A percentile compares a stretch with the other conserved stretches of the same genome.
Evolutionary conservation across 30 jellyfish, hydroid and myxozoan species (phyloP).

Genomic region (Hydra vulgaris): DNA sequence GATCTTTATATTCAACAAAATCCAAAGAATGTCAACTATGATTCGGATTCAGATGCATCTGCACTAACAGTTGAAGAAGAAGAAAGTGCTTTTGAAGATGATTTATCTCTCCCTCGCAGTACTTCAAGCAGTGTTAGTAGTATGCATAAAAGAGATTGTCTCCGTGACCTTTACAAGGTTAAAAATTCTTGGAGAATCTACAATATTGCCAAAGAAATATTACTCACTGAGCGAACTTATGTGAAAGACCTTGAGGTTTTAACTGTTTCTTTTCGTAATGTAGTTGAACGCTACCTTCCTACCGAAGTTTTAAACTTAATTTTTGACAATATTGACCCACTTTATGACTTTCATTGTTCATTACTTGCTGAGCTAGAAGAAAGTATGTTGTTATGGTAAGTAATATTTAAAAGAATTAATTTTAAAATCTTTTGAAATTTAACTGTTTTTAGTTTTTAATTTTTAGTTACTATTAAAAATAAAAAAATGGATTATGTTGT

Average conservation of each 20-base stretch:
- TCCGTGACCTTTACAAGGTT: background rate
- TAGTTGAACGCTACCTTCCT: constrained; percentile 47
- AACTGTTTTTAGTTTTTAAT: background rate
- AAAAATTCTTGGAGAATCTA: constrained; percentile 18
- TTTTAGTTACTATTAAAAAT: no score
- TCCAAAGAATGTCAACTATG: constrained; percentile 32
- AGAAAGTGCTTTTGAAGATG: constrained; percentile 57
- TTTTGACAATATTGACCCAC: constrained; percentile 84
- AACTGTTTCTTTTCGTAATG: constrained; percentile 91
- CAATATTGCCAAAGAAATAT: constrained; percentile 65
- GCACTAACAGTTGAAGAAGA: constrained; percentile 49
- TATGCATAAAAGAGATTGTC: constrained; percentile 14
- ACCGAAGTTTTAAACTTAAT: constrained; percentile 37
- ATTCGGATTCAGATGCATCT: constrained; percentile 74
- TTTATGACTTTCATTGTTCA: constrained; percentile 94
- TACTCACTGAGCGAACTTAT: constrained; percentile 83
- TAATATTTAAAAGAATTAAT: background rate
- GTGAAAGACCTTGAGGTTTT: constrained; percentile 78
- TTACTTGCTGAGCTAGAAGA: constrained; percentile 89
- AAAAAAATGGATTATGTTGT: no score
- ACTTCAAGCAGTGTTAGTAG: constrained; percentile 39
- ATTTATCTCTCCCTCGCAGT: constrained; percentile 37
- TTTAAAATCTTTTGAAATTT: background rate
- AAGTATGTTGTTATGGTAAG: constrained; percentile 59
- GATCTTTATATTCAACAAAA: constrained; percentile 31